Base-by-base conservation (phyloP, 2,797 vertebrate species). In the Spinibarbus caldwelli region DNA sequence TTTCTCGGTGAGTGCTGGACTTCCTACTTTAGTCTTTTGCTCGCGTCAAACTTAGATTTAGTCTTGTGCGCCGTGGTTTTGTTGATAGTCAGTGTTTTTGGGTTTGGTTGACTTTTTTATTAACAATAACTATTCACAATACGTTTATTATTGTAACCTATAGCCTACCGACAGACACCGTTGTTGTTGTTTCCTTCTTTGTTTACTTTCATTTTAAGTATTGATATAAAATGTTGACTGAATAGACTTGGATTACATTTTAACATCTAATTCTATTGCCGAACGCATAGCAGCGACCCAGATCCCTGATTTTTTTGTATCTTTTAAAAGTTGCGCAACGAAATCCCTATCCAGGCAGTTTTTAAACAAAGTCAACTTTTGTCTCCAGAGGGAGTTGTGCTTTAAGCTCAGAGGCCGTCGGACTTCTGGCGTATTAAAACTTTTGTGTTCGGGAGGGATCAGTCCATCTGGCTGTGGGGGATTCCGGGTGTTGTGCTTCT, bases 381-480 rank as follows among this genome's bases (percentile, higher is more conserved):
- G 89, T 90, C 88, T 92, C 92, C 88, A 82, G 67, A 82, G 90
- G 93, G 93, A 91, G 93, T 86, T 90, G 90, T 67, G 92, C 83
- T 84, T 86, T 85, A 64, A 92, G 89, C 90, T 89, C 91, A 89
- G 87, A 90, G 88, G 92, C 82, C 70, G 80, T 68, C 82, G 89
- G 89, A 93, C 92, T 91, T 94, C 92, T 92, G 94, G 89, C 90
- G 93, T 85, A 86, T 67, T 93, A 93, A 94, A 93, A 95, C 95
- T 94, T 91, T 93, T 90, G 88, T 85, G 86, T 84, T 83, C 86
- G 84, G 89, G 88, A 90, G 89, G 88, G 94, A 95, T 92, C 94
- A 92, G 93, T 95, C 96, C 96, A 97, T 97, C 97, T 97, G 97
- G 96, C 90, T 85, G 71, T 71, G 43, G 85, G 94, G 92, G 94